phyloP scores from a whole-genome alignment of 2,113 vertebrate species.

The Forbesichthys papilliferus region DNA sequence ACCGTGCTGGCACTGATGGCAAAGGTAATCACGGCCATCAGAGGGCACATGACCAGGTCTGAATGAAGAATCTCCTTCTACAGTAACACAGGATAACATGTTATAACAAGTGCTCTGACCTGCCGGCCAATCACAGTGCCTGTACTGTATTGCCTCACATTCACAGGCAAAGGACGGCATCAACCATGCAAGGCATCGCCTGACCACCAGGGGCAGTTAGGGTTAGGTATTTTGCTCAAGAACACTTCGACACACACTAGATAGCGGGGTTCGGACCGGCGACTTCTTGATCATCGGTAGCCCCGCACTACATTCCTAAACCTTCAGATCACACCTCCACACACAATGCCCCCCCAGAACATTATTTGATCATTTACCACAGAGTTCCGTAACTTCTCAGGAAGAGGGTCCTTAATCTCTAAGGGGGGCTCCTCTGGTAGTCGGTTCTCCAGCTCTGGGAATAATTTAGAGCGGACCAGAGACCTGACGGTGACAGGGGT shows the following conservation, averaged over 20 bases:
- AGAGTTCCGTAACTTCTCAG: constrained; percentile 85
- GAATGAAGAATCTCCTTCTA: constrained; percentile 89
- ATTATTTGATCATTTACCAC: constrained; percentile 73
- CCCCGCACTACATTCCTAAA: too few relatives aligned
- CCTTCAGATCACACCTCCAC: too few relatives aligned
- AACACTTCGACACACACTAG: too few relatives aligned
- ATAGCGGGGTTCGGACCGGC: too few relatives aligned
- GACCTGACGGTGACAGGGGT: constrained; percentile 71
- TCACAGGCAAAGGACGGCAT: too few relatives aligned
- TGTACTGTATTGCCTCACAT: background rate
- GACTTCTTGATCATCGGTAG: too few relatives aligned
- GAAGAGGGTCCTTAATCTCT: constrained; percentile 87
- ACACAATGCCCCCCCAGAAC: background rate
- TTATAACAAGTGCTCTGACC: background rate
- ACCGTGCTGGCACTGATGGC: constrained; percentile 92
- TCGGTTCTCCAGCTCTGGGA: constrained; percentile 84
- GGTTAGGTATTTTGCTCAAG: too few relatives aligned
- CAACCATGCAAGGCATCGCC: too few relatives aligned
- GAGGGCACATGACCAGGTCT: constrained; percentile 87
- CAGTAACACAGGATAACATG: constrained; percentile 6
- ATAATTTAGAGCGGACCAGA: constrained; percentile 83
- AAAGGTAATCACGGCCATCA: constrained; percentile 88
- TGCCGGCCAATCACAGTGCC: background rate
- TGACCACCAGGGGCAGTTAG: too few relatives aligned
- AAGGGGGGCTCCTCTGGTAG: constrained; percentile 81